Evolutionary conservation across 2,797 vertebrate genomes (phyloP).

Genomic region (Lagorchestes hirsutus): DNA sequence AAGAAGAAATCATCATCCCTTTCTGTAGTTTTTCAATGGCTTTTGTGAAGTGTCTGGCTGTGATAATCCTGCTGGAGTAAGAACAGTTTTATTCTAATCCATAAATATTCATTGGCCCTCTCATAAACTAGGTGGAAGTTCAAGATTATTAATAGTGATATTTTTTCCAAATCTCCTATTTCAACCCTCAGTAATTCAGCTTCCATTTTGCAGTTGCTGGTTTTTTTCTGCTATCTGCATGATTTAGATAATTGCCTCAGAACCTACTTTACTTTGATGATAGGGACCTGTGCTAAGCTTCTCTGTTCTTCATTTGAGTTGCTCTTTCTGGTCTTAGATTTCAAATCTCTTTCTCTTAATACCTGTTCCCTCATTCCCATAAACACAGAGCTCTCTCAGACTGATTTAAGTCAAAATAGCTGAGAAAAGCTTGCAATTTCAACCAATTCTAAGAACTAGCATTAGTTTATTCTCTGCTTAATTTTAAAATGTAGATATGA

Average conservation of each 20-base stretch:
- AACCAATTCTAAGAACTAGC: constrained; percentile 7
- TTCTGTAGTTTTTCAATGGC: background rate
- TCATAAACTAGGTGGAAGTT: constrained; percentile 33
- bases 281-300: background rate
- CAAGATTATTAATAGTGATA: constrained; percentile 31
- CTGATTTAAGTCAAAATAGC: constrained; percentile 56
- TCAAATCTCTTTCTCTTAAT: background rate
- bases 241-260: background rate
- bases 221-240: background rate
- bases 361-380: background rate
- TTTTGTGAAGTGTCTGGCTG: constrained; percentile 23
- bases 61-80: constrained; percentile 16
- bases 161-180: constrained; percentile 45
- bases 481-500: constrained; percentile 54
- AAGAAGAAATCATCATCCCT: constrained; percentile 44
- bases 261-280: background rate
- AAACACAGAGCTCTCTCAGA: background rate
- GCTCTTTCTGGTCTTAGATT: background rate
- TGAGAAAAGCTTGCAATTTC: constrained; percentile 26
- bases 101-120: constrained; percentile 26
- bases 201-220: background rate
- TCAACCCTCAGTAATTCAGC: constrained; percentile 41
- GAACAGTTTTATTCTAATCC: constrained; percentile 4
- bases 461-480: background rate
- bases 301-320: constrained; percentile 10